Evolutionary conservation across 2,888 invertebrate genomes (phyloP).

Genomic region (Flexamia atlantica): DNA sequence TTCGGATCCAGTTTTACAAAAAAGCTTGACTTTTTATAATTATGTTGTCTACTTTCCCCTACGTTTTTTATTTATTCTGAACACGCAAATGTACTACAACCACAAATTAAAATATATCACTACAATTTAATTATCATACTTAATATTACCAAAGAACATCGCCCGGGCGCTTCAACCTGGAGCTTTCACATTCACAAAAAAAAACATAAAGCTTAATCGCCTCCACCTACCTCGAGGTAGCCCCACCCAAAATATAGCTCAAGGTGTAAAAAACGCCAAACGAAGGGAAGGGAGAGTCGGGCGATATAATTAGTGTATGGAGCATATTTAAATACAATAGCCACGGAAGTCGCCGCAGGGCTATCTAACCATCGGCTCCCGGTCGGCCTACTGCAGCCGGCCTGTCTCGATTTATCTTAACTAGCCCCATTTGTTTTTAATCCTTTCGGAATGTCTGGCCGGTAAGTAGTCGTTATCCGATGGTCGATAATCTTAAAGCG

Average conservation of each 20-base stretch:
- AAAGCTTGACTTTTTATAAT: no score
- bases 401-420: conserved; percentile 39
- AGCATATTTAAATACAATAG: conserved; percentile 62
- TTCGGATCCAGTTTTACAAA: no score
- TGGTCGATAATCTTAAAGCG: conserved; percentile 28
- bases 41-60: no score
- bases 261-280: conserved; percentile 19
- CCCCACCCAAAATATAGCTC: conserved; percentile 37
- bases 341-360: conserved; percentile 47
- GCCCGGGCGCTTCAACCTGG: no score
- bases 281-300: conserved; percentile 25
- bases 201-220: not conserved
- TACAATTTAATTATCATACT: no score
- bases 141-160: no score
- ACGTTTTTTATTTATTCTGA: no score
- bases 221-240: not conserved
- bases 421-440: conserved; percentile 51
- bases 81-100: no score
- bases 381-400: conserved; percentile 8
- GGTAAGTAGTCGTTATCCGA: conserved; percentile 45
- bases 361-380: conserved; percentile 27
- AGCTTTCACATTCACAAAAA: no score
- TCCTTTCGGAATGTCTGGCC: conserved; percentile 14
- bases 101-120: no score
- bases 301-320: conserved; percentile 48